Conservation (phyloP, 53 echinoderm and acorn worm genomes). For the Stichopus horrens region DNA sequence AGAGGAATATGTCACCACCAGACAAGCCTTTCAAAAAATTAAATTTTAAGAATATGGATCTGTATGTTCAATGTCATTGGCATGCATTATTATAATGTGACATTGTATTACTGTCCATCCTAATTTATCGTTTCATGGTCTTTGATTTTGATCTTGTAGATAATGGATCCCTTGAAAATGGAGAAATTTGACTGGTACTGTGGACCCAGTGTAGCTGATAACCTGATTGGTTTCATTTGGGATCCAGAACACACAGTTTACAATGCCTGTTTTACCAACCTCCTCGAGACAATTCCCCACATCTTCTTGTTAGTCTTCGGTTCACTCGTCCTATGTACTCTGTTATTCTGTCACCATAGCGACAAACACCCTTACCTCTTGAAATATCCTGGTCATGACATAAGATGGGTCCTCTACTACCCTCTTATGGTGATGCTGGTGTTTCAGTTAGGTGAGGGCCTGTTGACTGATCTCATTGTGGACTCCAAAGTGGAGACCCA, state of each 20-base stretch:
- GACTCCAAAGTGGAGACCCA: constrained; percentile 55
- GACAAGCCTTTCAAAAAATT: too few species aligned
- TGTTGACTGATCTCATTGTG: constrained; percentile 56
- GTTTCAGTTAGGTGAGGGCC: constrained; percentile 62
- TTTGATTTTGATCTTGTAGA: neutral
- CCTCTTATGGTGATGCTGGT: constrained; percentile 47
- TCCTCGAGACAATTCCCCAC: constrained; percentile 67
- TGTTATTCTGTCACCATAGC: constrained; percentile 58
- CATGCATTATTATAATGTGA: too few species aligned
- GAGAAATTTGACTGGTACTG: constrained; percentile 71
- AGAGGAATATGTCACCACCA: too few species aligned
- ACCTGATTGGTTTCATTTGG: constrained; percentile 50
- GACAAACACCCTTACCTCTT: constrained; percentile 59
- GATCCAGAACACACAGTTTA: constrained; percentile 55
- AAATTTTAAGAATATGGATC: too few species aligned
- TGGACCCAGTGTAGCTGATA: constrained; percentile 44
- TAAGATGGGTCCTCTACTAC: constrained; percentile 50
- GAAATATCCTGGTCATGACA: constrained; percentile 64
- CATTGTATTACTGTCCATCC: too few species aligned
- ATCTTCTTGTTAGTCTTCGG: constrained; percentile 63
- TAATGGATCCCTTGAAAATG: constrained; percentile 22
- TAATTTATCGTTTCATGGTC: too few species aligned
- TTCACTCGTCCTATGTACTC: constrained; percentile 52
- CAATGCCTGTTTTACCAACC: constrained; percentile 74
- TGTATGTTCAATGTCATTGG: too few species aligned